Evolutionary conservation across 2,888 invertebrate species (phyloP), one percentile per base, ranked within the genome.

Genomic region (Parnassius glacialis): DNA sequence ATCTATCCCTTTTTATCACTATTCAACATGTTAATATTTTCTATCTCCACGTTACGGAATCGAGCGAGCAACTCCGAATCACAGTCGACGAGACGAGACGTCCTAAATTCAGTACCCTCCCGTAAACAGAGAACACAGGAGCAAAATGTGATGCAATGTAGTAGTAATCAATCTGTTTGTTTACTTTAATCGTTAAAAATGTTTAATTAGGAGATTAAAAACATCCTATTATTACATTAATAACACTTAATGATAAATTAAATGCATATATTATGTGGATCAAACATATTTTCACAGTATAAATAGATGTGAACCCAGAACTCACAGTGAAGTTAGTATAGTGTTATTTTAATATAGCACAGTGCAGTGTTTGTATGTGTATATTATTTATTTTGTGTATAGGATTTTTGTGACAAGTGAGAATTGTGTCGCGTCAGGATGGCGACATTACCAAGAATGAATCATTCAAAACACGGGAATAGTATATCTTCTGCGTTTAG

Each of bases 371-470:
- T 60, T 53, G 42, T 1, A 58, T 52, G 62, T 61, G 63, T 61
- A 57, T 62, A 42, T 64, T 67, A 61, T 64, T 66, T 57, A 34
- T 34, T 34, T 34, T 34, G 34, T 67, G 59, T 64, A 61, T 68
- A 68, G 62, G 66, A 61, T 70, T 67, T 66, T 62, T 51, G 9
- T 57, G 43, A 12, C 41, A 52, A 53, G 64, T 55, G 64, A 54
- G 20, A 53, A 42, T 47, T 60, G 41, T 62, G 53, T 56, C 16
- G 65, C 42, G n/a, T 61, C 64, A 75, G 70, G 73, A 91, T 91
- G 90, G 90, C 90, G 75, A 91, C 90, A 68, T 84, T 91, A 75
- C 90, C 90, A 25, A 80, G 90, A 70, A 84, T 83, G 78, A 85
- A 86, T 71, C 79, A 74, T 72, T 81, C 89, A 62, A 90, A 86